phyloP scores from a whole-genome alignment of 2,888 invertebrate genomes.

The Cyaniris semiargus region DNA sequence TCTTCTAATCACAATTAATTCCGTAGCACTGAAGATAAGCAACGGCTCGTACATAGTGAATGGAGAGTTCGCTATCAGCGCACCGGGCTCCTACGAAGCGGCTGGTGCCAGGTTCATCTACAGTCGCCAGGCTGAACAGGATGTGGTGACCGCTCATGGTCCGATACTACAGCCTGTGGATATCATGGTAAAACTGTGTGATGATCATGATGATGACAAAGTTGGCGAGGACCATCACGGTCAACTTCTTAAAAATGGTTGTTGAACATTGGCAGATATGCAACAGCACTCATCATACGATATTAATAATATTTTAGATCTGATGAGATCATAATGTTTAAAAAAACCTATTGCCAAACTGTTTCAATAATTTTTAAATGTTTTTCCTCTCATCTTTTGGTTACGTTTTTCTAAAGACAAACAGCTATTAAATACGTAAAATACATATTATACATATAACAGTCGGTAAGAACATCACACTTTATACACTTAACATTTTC shows the following conservation, averaged over 20 bases:
- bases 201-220: background rate
- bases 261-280: no score
- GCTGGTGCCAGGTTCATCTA: slow-evolving; percentile 91
- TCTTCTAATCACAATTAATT: background rate
- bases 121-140: slow-evolving; percentile 85
- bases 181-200: slow-evolving; percentile 83
- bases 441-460: no score
- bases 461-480: no score
- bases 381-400: no score
- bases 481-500: slow-evolving; percentile 37
- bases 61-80: slow-evolving; percentile 88
- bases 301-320: no score
- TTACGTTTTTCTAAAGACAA: no score
- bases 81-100: slow-evolving; percentile 87
- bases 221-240: background rate
- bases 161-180: slow-evolving; percentile 88
- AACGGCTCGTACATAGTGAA: slow-evolving; percentile 91
- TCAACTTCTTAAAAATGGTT: background rate
- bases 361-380: no score
- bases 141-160: slow-evolving; percentile 89
- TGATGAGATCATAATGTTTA: no score
- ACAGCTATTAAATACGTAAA: no score
- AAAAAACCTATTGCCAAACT: no score
- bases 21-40: slow-evolving; percentile 86
- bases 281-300: no score